Percentiles rank a stretch among this genome's conserved stretches.
Evolutionary conservation across 2,113 vertebrate species (phyloP).

Genomic region (Oostethus manadensis): DNA sequence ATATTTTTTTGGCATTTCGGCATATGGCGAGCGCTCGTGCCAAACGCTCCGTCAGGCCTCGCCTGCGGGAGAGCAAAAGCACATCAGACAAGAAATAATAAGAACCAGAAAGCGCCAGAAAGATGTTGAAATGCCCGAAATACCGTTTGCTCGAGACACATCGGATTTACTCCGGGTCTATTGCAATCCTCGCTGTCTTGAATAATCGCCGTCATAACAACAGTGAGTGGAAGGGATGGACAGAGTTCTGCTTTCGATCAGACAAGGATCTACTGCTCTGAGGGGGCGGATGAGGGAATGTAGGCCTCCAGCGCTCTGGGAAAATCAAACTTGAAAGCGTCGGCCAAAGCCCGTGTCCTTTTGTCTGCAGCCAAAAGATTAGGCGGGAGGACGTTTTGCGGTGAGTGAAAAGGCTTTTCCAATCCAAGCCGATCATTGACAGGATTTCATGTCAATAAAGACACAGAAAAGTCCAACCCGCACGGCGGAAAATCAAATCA

Average conservation of each 20-base stretch:
- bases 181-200: constrained; percentile 45
- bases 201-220: constrained; percentile 56
- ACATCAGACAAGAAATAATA: constrained; percentile 49
- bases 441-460: constrained; percentile 62
- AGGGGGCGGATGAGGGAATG: constrained; percentile 21
- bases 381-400: constrained; percentile 48
- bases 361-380: constrained; percentile 62
- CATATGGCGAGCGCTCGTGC: constrained; percentile 70
- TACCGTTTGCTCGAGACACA: constrained; percentile 41
- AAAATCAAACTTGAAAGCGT: constrained; percentile 40
- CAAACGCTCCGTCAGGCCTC: constrained; percentile 56
- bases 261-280: constrained; percentile 28
- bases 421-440: constrained; percentile 46
- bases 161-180: constrained; percentile 36
- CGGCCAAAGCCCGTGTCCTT: constrained; percentile 37
- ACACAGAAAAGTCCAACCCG: constrained; percentile 44
- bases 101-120: constrained; percentile 42
- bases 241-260: constrained; percentile 60
- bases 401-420: constrained; percentile 51
- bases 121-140: constrained; percentile 50
- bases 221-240: constrained; percentile 43
- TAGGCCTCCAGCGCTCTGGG: constrained; percentile 35
- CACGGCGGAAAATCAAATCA: constrained; percentile 44
- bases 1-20: constrained; percentile 64
- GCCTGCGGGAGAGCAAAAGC: constrained; percentile 49